These are phyloP conservation scores for Sarcophaga carnaria DNA, from an alignment of 2,888 invertebrate species.

Conservation along the genomic window DNA sequence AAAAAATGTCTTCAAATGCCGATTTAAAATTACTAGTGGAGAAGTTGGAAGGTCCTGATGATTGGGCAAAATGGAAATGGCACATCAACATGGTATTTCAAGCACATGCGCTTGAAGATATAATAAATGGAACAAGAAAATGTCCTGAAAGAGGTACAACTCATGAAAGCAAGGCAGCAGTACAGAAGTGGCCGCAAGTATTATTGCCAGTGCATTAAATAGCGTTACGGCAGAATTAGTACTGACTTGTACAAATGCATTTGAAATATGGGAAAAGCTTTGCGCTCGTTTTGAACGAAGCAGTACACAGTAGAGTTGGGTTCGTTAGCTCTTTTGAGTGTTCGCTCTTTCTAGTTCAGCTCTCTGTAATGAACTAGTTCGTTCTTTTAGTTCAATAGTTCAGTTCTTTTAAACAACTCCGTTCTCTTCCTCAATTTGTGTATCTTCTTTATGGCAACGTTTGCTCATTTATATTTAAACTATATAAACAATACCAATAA, in stretches of 20 bases:
- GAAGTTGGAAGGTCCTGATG: no score
- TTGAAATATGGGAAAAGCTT: conserved; percentile 17
- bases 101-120: conserved; percentile 24
- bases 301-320: conserved; percentile 34
- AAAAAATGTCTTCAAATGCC: background rate
- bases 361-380: no score
- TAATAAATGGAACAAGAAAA: background rate
- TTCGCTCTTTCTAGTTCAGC: no score
- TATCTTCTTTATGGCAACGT: no score
- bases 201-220: conserved; percentile 11
- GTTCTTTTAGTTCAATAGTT: no score
- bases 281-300: conserved; percentile 46
- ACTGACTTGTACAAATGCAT: no score
- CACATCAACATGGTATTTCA: conserved; percentile 20
- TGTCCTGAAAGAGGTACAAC: background rate
- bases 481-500: no score
- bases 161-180: conserved; percentile 10
- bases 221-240: background rate
- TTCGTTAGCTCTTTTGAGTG: no score
- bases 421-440: no score
- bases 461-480: no score
- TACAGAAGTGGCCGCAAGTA: conserved; percentile 18
- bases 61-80: conserved; percentile 5
- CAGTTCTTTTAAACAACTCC: no score
- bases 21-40: no score